Conservation (phyloP, 2,888 invertebrate genomes). For the Piscicola geometra region DNA sequence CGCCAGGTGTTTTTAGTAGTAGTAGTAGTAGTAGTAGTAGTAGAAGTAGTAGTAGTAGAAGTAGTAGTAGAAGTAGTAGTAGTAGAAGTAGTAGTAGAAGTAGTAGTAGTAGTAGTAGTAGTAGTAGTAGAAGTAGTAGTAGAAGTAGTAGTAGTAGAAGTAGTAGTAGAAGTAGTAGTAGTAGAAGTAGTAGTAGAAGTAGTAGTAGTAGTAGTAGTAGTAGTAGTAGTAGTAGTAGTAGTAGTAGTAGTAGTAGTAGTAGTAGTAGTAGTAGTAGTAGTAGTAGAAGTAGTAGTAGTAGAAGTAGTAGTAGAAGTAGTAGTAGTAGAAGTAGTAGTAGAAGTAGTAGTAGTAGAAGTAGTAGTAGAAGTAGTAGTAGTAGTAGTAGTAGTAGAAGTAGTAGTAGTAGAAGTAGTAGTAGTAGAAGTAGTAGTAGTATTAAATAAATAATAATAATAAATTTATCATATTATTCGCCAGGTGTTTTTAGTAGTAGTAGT, state of each 20-base stretch:
- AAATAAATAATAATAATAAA: neutral
- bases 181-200: neutral
- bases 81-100: neutral
- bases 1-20: constrained; percentile 11
- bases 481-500: constrained; percentile 11
- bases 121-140: constrained; percentile 6
- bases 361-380: neutral
- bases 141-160: constrained; percentile 1
- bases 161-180: constrained; percentile 1
- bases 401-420: neutral
- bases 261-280: constrained; percentile 24
- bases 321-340: neutral
- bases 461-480: neutral
- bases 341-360: constrained; percentile 1
- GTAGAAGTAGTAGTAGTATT: constrained; percentile 19
- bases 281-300: constrained; percentile 22
- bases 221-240: constrained; percentile 19
- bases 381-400: constrained; percentile 6
- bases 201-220: constrained; percentile 3
- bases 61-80: constrained; percentile 20
- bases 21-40: constrained; percentile 24
- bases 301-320: constrained; percentile 19
- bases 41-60: constrained; percentile 19
- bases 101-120: constrained; percentile 6
- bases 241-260: constrained; percentile 24